Base-by-base conservation (phyloP, 2,888 invertebrate genomes). In the Cepaea hortensis region DNA sequence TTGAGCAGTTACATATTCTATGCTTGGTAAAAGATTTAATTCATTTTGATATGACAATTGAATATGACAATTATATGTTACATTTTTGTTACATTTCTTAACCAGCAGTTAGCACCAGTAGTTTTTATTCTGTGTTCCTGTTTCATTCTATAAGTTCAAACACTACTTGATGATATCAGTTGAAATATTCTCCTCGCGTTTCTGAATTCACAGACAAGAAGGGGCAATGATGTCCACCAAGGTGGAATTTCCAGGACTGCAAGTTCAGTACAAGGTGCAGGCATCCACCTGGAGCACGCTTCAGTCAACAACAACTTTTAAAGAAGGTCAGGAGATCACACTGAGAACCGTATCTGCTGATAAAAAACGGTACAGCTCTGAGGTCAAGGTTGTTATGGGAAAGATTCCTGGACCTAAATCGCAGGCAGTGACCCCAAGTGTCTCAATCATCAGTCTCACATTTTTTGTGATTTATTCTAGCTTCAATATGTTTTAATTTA, bases 211-310 rank as follows among this genome's bases (percentile, higher is more conserved):
- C 84, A 88, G 85, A 20, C 35, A 88, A 46, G 46, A 68, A 2
- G 82, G 76, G 1, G 68, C 72, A 9, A 81, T 65, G 11, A 46
- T 90, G 1, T 48, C 76, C 20, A 72, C 89, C 18, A 90, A 90
- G 77, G 89, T 88, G 18, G 83, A 90, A 68, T 91, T 84, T 76
- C 88, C 88, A 13, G 88, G 87, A 11, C 73, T 88, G 4, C 81
- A 79, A 48, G 77, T 85, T 7, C 84, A 87, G 81, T 85, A 76
- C 77, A 82, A 65, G 65, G 15, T 76, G 18, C 20, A 62, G 65
- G 82, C 18, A 7, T 79, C 75, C 2, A 5, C 62, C 1, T 85
- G 77, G 87, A 20, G 1, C 20, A 48, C 15, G 15, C 48, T 84
- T 6, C 61, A 70, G n/a, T n/a, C 55, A 23, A 48, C 77, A 23